Evolutionary conservation across 2,113 vertebrate genomes (phyloP).

Genomic region (Salvator merianae): DNA sequence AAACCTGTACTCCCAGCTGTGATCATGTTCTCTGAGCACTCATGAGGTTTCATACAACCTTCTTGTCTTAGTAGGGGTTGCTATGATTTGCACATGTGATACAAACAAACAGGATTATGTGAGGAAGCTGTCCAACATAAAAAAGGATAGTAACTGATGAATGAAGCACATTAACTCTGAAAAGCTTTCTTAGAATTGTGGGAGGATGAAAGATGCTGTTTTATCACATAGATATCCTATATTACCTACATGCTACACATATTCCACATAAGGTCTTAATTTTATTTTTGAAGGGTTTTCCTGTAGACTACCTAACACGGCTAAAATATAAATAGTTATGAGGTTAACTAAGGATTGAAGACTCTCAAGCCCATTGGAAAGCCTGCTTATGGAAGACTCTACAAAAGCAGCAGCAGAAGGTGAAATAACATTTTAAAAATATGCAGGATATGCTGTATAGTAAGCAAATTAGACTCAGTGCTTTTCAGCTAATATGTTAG

Average conservation of each 20-base stretch:
- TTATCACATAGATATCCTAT: neutral
- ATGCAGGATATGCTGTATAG: neutral
- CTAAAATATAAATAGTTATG: neutral
- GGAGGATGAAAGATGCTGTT: neutral
- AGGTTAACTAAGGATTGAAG: neutral
- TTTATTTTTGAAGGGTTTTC: neutral
- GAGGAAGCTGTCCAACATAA: neutral
- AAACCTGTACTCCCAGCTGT: slow-evolving; percentile 28
- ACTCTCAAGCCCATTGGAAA: neutral
- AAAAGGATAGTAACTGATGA: neutral
- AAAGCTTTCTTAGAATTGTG: neutral
- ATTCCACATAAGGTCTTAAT: neutral
- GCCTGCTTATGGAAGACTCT: neutral
- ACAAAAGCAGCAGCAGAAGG: neutral
- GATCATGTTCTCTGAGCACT: slow-evolving; percentile 11
- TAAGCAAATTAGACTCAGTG: neutral
- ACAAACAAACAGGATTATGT: neutral
- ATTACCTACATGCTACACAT: too few species aligned
- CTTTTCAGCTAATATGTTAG: neutral
- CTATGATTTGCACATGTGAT: neutral
- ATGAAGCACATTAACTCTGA: neutral
- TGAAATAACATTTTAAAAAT: neutral
- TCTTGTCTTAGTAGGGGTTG: slow-evolving; percentile 8
- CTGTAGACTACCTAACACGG: neutral
- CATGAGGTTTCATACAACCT: slow-evolving; percentile 1